Base-by-base conservation (phyloP, 2,888 invertebrate genomes). In the Lasioglossum morio region DNA sequence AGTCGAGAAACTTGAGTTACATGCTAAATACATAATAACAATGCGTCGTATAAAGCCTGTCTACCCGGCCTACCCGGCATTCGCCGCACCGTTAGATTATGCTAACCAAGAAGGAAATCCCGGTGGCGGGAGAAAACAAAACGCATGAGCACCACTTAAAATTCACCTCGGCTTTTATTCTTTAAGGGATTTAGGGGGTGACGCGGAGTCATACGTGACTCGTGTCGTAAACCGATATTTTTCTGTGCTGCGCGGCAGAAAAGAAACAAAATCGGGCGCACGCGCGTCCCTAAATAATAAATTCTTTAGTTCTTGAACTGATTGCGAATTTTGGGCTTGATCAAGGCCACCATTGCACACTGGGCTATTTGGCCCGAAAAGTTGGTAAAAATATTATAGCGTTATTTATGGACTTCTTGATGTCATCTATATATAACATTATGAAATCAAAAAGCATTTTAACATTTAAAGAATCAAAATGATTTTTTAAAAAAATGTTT, bases 21-120 rank as follows among this genome's bases (percentile, higher is more conserved):
- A 78, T 79, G 46, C 86, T 89, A 87, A 90, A 87, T 88, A 90
- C 85, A 77, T 85, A 90, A 88, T 84, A 89, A 89, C 82, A 84
- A 81, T 70, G 85, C 81, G 79, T 78, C 69, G 81, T 70, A 74
- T 53, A 78, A 80, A 76, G 73, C 74, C 30, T 63, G 27, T n/a
- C 69, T 69, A 10, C 69, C n/a, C 37, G 37, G 34, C 10, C 53
- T 16, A 14, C 70, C 14, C 23, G 30, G 46, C 53, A n/a, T 8
- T 34, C 34, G n/a, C 46, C 69, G 14, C 43, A 60, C 80, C 73
- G 77, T 84, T 80, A 85, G 85, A 89, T 88, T 89, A 85, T 88
- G 86, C 75, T 90, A 89, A 89, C 85, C 85, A 70, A 63, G 48
- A 69, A 73, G 75, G 77, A 85, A 89, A 86, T 90, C 85, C 79